These are phyloP conservation scores for Steromphala cineraria DNA, from an alignment of 2,888 invertebrate species.

Conservation along the genomic window DNA sequence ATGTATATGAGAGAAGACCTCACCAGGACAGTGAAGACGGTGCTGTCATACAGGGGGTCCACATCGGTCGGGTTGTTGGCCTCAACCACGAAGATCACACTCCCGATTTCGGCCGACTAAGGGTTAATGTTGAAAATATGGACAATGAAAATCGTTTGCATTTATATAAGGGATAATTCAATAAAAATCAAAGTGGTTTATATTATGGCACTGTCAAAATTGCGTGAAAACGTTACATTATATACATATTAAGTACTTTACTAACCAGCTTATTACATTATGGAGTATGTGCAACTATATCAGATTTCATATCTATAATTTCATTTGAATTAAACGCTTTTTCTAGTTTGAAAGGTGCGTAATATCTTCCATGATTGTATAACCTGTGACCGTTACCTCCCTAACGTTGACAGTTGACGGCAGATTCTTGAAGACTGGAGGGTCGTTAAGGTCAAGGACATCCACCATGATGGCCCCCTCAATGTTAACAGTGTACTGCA, in stretches of 20 bases:
- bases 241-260: too few relatives aligned
- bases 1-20: background rate
- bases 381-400: constrained; percentile 44
- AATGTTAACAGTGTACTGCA: constrained; percentile 19
- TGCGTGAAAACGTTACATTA: too few relatives aligned
- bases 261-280: too few relatives aligned
- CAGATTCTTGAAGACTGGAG: constrained; percentile 42
- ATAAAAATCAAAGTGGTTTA: too few relatives aligned
- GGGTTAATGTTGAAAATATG: background rate
- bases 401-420: constrained; percentile 25
- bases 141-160: background rate
- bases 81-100: constrained; percentile 20
- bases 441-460: constrained; percentile 41
- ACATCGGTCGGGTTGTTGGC: constrained; percentile 33
- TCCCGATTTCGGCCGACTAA: constrained; percentile 14
- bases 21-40: constrained; percentile 24
- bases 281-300: too few relatives aligned
- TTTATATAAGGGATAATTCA: background rate
- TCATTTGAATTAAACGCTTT: too few relatives aligned
- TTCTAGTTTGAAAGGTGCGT: too few relatives aligned
- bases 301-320: too few relatives aligned
- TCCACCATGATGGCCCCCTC: constrained; percentile 23
- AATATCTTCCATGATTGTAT: too few relatives aligned
- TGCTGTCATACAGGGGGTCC: background rate
- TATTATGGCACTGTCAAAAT: too few relatives aligned